Conservation (phyloP, 2,888 invertebrate genomes). For the Apotomis turbidana region DNA sequence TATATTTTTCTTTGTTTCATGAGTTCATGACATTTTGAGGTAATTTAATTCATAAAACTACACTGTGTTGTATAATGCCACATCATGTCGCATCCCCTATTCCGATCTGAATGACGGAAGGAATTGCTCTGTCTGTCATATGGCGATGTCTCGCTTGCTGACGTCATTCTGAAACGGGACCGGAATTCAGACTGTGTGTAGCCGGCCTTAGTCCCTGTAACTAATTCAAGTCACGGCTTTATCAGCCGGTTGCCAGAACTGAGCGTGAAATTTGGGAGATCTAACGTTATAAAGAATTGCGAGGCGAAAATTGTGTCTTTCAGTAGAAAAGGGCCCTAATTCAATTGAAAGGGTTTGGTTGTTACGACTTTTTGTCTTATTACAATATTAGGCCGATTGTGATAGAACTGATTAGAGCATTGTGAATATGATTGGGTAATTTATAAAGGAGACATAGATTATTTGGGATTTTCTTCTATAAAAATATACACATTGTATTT, state of each 20-base stretch:
- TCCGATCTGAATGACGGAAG: too few species aligned
- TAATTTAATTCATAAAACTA: too few species aligned
- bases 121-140: too few species aligned
- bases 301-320: background rate
- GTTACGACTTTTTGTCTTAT: background rate
- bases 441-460: background rate
- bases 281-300: conserved; percentile 9
- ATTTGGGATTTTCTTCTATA: too few species aligned
- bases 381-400: background rate
- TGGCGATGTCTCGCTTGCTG: too few species aligned
- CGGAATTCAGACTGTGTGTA: too few species aligned
- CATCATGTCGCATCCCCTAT: too few species aligned
- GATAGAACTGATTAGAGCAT: background rate
- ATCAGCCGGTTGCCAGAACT: conserved; percentile 3
- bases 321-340: background rate
- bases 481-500: too few species aligned
- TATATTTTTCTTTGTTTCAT: too few species aligned
- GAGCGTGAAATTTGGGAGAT: conserved; percentile 8
- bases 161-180: too few species aligned
- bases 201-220: background rate
- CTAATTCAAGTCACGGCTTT: conserved; percentile 20
- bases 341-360: background rate
- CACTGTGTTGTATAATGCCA: too few species aligned
- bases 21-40: too few species aligned
- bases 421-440: background rate